Percentiles rank a stretch among this genome's conserved stretches.
These are phyloP conservation scores for Stigmatopora argus DNA, from an alignment of 2,113 vertebrate species.

Conservation along the genomic window DNA sequence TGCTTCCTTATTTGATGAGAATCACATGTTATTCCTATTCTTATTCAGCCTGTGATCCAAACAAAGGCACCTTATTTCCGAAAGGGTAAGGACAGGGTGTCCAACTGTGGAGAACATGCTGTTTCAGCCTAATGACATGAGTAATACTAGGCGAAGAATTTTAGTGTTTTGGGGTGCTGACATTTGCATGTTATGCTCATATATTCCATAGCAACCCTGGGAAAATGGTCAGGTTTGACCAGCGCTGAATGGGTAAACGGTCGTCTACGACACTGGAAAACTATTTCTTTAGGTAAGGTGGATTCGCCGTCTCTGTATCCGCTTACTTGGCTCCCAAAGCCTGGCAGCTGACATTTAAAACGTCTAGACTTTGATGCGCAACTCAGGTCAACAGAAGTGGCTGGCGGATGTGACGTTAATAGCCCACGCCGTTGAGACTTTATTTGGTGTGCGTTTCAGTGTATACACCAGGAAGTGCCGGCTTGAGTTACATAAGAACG, in stretches of 20 bases:
- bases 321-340: not conserved
- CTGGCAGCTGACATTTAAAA: slow-evolving; percentile 19
- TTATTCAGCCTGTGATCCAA: not conserved
- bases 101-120: not conserved
- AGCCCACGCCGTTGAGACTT: accelerated
- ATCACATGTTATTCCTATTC: not conserved
- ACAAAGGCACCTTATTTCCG: not conserved
- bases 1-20: not conserved
- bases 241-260: not conserved
- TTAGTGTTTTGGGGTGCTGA: not conserved
- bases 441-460: slow-evolving; percentile 1
- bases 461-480: accelerated
- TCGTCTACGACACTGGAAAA: not conserved
- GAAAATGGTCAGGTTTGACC: not conserved
- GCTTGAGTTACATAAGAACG: not conserved
- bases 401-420: slow-evolving; percentile 35
- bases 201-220: not conserved
- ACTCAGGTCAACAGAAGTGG: slow-evolving; percentile 22
- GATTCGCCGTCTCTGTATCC: not conserved
- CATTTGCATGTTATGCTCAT: not conserved
- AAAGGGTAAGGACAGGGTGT: not conserved
- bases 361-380: slow-evolving; percentile 9
- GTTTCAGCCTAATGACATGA: not conserved
- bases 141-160: not conserved
- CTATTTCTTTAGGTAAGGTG: not conserved